Conservation (phyloP, 1,140 invertebrate species). For the Gryllus bimaculatus region DNA sequence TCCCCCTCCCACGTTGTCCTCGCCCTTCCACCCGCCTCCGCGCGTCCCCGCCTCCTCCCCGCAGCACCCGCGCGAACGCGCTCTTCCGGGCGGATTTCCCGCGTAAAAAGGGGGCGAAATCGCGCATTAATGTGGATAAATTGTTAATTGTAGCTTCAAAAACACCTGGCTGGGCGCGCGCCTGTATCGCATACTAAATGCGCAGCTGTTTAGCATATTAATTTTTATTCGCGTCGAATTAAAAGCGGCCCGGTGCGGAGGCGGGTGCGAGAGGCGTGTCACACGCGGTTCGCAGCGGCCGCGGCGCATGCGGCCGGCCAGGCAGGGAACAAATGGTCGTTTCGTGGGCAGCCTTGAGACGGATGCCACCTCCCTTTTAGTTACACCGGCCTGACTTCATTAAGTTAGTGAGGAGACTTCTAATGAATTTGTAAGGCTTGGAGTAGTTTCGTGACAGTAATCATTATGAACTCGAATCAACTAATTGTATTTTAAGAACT, state of each 20-base stretch:
- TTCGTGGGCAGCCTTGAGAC: too few species aligned
- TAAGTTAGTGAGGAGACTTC: too few species aligned
- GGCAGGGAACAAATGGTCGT: too few species aligned
- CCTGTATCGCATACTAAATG: neutral
- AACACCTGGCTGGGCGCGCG: neutral
- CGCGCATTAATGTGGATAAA: neutral
- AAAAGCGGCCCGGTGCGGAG: neutral
- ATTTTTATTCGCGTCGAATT: conserved; percentile 1
- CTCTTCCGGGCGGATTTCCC: neutral
- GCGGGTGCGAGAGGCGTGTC: neutral
- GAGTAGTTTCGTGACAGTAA: too few species aligned
- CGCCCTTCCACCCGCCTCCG: neutral
- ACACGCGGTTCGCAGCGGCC: too few species aligned
- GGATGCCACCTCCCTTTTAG: too few species aligned
- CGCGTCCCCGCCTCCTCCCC: neutral
- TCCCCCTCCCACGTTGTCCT: neutral
- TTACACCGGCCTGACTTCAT: too few species aligned
- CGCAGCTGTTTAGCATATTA: neutral
- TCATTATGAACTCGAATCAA: too few species aligned
- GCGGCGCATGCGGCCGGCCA: too few species aligned
- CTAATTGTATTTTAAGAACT: too few species aligned
- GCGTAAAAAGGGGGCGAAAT: neutral
- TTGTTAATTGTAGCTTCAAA: conserved; percentile 1
- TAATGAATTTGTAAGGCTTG: too few species aligned
- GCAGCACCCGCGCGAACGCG: too few species aligned